Base-by-base conservation (phyloP, 2,797 vertebrate species). In the Nothura maculosa region DNA sequence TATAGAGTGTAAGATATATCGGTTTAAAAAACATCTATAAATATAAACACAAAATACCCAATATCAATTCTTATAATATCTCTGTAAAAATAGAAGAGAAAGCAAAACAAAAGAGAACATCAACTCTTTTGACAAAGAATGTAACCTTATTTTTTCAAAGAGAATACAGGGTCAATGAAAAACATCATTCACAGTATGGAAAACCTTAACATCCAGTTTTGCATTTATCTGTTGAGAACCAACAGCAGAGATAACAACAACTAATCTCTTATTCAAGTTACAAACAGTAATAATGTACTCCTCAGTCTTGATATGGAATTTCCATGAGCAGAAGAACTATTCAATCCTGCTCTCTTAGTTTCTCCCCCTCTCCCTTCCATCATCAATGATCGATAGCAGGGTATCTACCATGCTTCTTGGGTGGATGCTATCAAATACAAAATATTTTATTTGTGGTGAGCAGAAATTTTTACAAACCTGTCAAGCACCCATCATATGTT, bases 1-100 rank as follows among this genome's bases (percentile, higher is more conserved):
- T 52, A 20, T 5, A 74, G 18, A 8, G 2, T 66, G 84, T 89
- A 79, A 95, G 79, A 38, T 27, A 32, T 9, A 30, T n/a, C n/a
- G n/a, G n/a, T n/a, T n/a, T n/a, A n/a, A n/a, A n/a, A n/a, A n/a
- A n/a, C n/a, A n/a, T n/a, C n/a, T n/a, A n/a, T n/a, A n/a, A n/a
- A 38, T 27, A 32, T 9, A 30, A 78, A 92, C 30, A 95, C 57
- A 82, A 84, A 92, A 40, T 61, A 57, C 9, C 75, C 24, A 67
- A 5, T 67, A 61, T 43, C 43, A 12, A 32, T 92, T 89, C 50
- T 68, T 77, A 87, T 54, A 7, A 60, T 50, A 61, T 52, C 1
- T 7, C 15, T 63, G 84, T 62, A 81, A 70, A 75, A 94, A 62
- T 4, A 45, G 58, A 48, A 47, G 8, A 27, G 40, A n/a, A 72